phyloP scores from a whole-genome alignment of 53 echinoderm and acorn worm species.

The Apostichopus leukothele region DNA sequence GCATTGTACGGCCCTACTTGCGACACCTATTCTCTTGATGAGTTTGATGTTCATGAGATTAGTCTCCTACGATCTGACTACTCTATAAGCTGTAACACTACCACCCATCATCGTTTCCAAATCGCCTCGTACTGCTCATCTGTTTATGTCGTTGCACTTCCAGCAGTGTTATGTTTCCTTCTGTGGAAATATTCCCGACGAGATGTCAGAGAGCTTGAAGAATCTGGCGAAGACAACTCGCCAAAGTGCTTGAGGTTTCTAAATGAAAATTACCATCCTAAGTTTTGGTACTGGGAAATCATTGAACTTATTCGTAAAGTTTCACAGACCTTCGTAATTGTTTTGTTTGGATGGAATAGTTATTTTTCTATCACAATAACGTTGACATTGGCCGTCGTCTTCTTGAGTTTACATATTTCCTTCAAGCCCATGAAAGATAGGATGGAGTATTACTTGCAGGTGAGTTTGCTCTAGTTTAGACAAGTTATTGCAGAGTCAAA shows the following conservation, averaged over 20 bases:
- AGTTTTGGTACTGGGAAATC: conserved; percentile 48
- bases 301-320: conserved; percentile 22
- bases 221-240: no score
- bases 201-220: not conserved
- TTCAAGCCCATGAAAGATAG: conserved; percentile 28
- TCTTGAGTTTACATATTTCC: conserved; percentile 17
- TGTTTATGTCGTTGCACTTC: conserved; percentile 9
- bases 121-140: conserved; percentile 19
- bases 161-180: not conserved
- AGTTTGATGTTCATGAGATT: not conserved
- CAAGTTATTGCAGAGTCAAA: no score
- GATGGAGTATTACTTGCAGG: conserved; percentile 41
- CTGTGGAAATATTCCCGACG: conserved; percentile 4
- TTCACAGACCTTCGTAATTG: conserved; percentile 3
- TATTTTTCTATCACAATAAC: conserved; percentile 22
- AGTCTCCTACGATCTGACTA: conserved; percentile 31
- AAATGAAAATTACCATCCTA: conserved; percentile 8
- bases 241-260: conserved; percentile 38
- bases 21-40: conserved; percentile 24
- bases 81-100: conserved; percentile 10
- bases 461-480: not conserved
- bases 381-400: conserved; percentile 13
- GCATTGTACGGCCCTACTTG: conserved; percentile 22
- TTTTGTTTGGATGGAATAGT: conserved; percentile 44
- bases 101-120: not conserved